Conservation (phyloP, 2,888 invertebrate genomes). For the Rotaria macrura region DNA sequence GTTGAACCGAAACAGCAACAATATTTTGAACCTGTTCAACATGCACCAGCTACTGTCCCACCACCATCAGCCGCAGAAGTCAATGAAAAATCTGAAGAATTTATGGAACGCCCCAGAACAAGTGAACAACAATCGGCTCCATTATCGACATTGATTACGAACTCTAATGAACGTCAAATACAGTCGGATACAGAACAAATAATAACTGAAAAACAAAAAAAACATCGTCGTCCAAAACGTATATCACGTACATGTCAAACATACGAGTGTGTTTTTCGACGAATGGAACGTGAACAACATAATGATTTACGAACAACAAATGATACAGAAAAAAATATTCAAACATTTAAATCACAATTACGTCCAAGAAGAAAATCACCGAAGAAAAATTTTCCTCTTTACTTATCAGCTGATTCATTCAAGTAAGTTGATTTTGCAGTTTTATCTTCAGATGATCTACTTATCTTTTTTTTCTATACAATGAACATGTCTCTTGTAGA, state of each 20-base stretch:
- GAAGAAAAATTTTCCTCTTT: background rate
- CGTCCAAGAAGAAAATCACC: background rate
- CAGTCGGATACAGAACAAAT: background rate
- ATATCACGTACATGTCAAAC: slow-evolving; percentile 17
- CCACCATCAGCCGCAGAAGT: no score
- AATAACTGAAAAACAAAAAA: background rate
- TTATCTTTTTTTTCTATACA: no score
- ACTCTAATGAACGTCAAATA: background rate
- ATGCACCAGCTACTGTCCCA: background rate
- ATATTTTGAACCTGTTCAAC: background rate
- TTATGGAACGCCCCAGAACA: background rate
- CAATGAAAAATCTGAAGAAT: background rate
- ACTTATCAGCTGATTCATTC: background rate
- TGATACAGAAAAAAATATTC: background rate
- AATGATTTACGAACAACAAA: background rate
- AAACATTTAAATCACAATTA: background rate
- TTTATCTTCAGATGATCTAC: background rate
- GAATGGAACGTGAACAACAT: background rate
- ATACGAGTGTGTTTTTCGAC: background rate
- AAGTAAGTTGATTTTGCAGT: background rate
- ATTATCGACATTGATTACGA: no score
- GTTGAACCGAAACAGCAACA: background rate
- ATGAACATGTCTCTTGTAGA: background rate
- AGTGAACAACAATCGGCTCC: background rate
- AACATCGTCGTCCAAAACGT: slow-evolving; percentile 8